Conservation (phyloP, 2,888 invertebrate genomes). For the Aphodius granarius region DNA sequence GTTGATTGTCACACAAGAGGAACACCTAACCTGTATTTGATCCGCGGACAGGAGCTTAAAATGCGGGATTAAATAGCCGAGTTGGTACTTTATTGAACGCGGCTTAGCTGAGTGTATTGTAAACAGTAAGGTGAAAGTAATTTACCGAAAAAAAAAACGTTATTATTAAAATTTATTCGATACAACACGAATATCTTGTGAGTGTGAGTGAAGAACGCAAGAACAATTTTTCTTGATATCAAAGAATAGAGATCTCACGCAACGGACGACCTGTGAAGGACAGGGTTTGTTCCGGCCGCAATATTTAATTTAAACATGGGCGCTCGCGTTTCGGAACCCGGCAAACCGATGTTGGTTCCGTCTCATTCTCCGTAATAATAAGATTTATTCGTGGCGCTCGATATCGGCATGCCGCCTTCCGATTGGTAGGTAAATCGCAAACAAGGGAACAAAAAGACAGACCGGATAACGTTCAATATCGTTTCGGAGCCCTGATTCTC, state of each 20-base stretch:
- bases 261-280: constrained; percentile 34
- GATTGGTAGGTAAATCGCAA: constrained; percentile 21
- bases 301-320: constrained; percentile 53
- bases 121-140: neutral
- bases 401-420: constrained; percentile 49
- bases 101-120: neutral
- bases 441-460: constrained; percentile 5
- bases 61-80: neutral
- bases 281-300: constrained; percentile 42
- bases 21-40: neutral
- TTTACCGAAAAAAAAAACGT: neutral
- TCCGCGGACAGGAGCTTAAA: neutral
- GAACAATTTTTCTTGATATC: no score
- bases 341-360: constrained; percentile 52
- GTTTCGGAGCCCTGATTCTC: no score
- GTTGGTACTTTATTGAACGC: no score
- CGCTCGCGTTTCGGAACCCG: constrained; percentile 45
- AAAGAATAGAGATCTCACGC: no score
- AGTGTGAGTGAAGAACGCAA: no score
- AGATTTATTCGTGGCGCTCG: constrained; percentile 51
- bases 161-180: neutral
- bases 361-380: constrained; percentile 52
- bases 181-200: no score
- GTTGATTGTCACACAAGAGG: neutral
- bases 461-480: neutral